A percentile compares a stretch with the other conserved stretches of the same genome.
Conservation (phyloP, 2,797 vertebrate genomes). For the Peromyscus nudipes region DNA sequence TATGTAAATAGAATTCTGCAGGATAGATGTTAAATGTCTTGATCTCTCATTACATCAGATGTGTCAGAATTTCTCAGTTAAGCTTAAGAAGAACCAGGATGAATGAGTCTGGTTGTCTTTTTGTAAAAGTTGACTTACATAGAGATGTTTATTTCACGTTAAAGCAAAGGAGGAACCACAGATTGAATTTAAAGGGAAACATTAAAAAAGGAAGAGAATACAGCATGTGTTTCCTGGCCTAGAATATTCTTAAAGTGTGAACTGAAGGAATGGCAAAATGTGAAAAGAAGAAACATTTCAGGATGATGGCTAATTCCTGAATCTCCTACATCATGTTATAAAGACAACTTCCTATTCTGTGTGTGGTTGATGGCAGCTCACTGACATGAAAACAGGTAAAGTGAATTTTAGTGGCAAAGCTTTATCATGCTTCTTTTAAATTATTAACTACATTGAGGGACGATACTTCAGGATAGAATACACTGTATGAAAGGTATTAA, state of each 20-base stretch:
- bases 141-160: background rate
- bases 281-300: background rate
- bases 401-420: background rate
- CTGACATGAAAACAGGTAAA: background rate
- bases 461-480: background rate
- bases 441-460: background rate
- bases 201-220: background rate
- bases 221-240: too few relatives aligned
- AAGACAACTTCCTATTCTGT: background rate
- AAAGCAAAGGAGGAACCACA: background rate
- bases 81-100: background rate
- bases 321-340: background rate
- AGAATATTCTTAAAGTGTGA: background rate
- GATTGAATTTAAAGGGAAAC: background rate
- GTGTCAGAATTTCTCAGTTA: background rate
- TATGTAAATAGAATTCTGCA: background rate
- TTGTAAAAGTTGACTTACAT: background rate
- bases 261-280: background rate
- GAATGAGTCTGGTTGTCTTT: background rate
- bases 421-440: constrained; percentile 3
- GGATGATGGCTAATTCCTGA: background rate
- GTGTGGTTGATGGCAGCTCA: background rate
- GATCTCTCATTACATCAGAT: background rate
- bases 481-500: background rate
- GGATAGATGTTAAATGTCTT: background rate